A percentile compares a stretch with the other conserved stretches of the same genome.
phyloP scores from a whole-genome alignment of 1,140 invertebrate genomes.

The Reticulitermes speratus region DNA sequence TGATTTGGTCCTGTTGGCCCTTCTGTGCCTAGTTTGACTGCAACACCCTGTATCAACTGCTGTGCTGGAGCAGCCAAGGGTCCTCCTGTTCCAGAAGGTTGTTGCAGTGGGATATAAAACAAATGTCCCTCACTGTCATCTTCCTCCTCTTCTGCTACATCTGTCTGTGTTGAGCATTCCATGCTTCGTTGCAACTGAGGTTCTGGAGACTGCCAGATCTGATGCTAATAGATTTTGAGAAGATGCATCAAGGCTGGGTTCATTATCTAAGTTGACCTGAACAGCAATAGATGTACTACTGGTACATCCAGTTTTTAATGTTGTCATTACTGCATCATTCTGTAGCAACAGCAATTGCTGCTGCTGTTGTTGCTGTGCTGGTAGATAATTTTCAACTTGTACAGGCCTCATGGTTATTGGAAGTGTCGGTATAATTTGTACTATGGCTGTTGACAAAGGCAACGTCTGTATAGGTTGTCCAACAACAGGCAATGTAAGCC shows the following conservation, averaged over 20 bases:
- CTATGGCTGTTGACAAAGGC: background rate
- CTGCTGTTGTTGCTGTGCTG: background rate
- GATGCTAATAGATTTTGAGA: background rate
- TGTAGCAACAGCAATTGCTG: background rate
- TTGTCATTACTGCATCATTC: background rate
- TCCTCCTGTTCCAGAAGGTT: slow-evolving; percentile 48
- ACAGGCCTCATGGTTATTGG: background rate
- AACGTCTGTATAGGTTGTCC: background rate
- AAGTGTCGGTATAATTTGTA: slow-evolving; percentile 3
- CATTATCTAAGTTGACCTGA: slow-evolving; percentile 54
- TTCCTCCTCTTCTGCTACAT: slow-evolving; percentile 47
- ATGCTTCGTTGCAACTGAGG: slow-evolving; percentile 35
- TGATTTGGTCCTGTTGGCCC: slow-evolving; percentile 61
- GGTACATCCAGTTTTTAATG: slow-evolving; percentile 34
- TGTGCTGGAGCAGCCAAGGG: slow-evolving; percentile 49
- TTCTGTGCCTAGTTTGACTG: slow-evolving; percentile 64
- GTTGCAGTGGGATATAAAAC: slow-evolving; percentile 68
- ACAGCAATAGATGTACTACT: slow-evolving; percentile 57
- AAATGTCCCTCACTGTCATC: slow-evolving; percentile 57
- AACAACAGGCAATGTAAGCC: background rate
- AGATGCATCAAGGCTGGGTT: slow-evolving; percentile 34
- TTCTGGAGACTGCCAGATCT: background rate
- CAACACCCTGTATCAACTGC: slow-evolving; percentile 63
- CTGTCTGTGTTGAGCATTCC: slow-evolving; percentile 56
- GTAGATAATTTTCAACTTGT: background rate